phyloP scores from a whole-genome alignment of 2,113 vertebrate genomes.

The Gobio gobio region DNA sequence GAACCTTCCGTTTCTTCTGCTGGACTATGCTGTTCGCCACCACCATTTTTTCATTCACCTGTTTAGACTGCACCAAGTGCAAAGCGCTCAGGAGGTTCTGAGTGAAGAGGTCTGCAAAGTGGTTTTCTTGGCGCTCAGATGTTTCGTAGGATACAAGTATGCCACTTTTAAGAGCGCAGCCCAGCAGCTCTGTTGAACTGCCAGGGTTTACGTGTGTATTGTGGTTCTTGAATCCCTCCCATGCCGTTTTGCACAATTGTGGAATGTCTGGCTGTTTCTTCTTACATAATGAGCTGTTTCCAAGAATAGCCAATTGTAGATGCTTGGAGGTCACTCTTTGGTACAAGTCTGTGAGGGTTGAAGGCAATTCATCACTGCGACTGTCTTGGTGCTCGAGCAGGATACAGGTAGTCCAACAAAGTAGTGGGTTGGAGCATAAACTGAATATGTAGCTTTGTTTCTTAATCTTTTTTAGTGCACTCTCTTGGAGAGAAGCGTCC shows the following conservation, averaged over 20 bases:
- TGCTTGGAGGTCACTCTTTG: slow-evolving; percentile 72
- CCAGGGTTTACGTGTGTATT: slow-evolving; percentile 62
- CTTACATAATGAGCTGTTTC: background rate
- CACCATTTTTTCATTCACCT: slow-evolving; percentile 79
- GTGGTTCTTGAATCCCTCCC: slow-evolving; percentile 79
- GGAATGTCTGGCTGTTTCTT: slow-evolving; percentile 53
- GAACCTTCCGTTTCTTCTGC: slow-evolving; percentile 79
- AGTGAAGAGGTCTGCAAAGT: slow-evolving; percentile 77
- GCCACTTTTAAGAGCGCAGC: slow-evolving; percentile 73
- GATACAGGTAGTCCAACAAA: slow-evolving; percentile 83
- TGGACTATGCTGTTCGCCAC: slow-evolving; percentile 74
- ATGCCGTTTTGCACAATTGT: slow-evolving; percentile 79
- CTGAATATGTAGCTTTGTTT: slow-evolving; percentile 74
- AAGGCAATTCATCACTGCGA: slow-evolving; percentile 69
- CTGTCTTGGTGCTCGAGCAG: slow-evolving; percentile 70
- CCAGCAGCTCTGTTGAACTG: slow-evolving; percentile 66
- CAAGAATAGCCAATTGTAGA: slow-evolving; percentile 6
- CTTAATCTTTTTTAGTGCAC: slow-evolving; percentile 70
- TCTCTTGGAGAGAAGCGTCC: slow-evolving; percentile 41
- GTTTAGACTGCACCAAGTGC: slow-evolving; percentile 78
- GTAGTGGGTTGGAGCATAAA: slow-evolving; percentile 81
- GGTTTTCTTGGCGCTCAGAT: slow-evolving; percentile 51
- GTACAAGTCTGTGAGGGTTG: slow-evolving; percentile 83
- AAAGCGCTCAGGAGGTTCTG: slow-evolving; percentile 85
- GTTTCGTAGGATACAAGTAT: slow-evolving; percentile 62